Evolutionary conservation across 2,113 vertebrate genomes (phyloP).

Genomic region (Megaceryle maxima): DNA sequence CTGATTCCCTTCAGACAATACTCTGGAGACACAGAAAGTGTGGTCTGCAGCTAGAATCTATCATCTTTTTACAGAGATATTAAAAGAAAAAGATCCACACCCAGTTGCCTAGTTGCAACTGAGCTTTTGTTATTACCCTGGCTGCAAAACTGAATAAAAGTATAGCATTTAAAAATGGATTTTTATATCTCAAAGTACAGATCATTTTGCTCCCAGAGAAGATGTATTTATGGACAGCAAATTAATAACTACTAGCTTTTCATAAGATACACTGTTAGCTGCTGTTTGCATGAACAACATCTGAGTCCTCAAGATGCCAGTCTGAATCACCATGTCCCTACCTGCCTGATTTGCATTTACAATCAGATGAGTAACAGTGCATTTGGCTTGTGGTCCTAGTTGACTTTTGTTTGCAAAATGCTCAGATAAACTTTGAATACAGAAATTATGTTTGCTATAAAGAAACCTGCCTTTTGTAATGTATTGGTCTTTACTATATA

Average conservation of each 20-base stretch:
- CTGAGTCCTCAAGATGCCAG: neutral
- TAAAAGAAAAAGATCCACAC: neutral
- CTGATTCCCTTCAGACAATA: neutral
- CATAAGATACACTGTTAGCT: neutral
- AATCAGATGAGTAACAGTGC: neutral
- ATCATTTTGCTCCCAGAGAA: neutral
- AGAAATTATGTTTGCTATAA: neutral
- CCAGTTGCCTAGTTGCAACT: neutral
- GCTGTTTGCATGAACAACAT: neutral
- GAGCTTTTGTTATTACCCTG: neutral
- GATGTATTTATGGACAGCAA: neutral
- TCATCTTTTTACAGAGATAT: neutral
- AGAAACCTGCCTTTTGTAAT: neutral
- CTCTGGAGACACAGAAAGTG: neutral
- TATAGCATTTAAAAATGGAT: neutral
- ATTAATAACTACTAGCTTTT: neutral
- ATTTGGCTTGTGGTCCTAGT: neutral
- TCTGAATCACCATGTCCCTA: neutral
- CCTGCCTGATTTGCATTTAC: slow-evolving; percentile 8
- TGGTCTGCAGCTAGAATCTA: neutral
- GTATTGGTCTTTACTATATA: neutral
- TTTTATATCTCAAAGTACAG: neutral
- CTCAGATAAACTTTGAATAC: neutral
- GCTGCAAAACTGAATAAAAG: neutral
- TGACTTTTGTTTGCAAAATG: neutral